These are phyloP conservation scores for Gorsachius goisagi DNA, from an alignment of 2,113 vertebrate species.

Conservation along the genomic window DNA sequence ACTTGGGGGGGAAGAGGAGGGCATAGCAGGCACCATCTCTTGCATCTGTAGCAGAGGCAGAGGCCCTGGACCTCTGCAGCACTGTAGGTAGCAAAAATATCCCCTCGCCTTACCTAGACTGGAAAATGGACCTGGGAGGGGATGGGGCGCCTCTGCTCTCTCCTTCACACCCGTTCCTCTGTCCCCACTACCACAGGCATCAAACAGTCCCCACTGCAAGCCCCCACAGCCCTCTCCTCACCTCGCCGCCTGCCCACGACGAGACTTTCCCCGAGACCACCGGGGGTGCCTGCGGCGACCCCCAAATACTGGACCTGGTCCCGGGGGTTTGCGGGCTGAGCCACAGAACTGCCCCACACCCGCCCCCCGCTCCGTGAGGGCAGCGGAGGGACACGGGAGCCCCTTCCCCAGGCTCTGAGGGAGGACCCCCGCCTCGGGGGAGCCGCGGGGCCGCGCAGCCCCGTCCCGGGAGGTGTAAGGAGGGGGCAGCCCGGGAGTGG, in stretches of 20 bases:
- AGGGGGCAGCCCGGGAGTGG: too few species aligned
- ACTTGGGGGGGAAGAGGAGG: background rate
- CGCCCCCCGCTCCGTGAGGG: background rate
- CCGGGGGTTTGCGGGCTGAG: background rate
- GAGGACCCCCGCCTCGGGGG: background rate
- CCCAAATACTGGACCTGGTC: accelerated
- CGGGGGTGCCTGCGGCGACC: background rate
- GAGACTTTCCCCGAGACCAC: background rate
- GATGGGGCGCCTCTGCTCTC: background rate
- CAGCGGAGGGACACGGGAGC: background rate
- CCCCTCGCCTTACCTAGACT: accelerated
- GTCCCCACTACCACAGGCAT: background rate
- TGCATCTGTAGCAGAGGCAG: background rate
- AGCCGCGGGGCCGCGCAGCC: background rate
- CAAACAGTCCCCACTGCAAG: background rate
- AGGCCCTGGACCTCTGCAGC: background rate
- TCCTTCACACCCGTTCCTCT: background rate
- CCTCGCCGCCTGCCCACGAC: background rate
- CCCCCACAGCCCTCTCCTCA: background rate
- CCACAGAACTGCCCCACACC: background rate
- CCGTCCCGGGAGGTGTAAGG: background rate
- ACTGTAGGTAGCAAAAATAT: accelerated
- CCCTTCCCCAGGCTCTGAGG: background rate
- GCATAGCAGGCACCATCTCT: background rate
- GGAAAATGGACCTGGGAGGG: background rate